These are phyloP conservation scores for Globodera ellingtonae DNA, from an alignment of 1,140 invertebrate species.

Conservation along the genomic window DNA sequence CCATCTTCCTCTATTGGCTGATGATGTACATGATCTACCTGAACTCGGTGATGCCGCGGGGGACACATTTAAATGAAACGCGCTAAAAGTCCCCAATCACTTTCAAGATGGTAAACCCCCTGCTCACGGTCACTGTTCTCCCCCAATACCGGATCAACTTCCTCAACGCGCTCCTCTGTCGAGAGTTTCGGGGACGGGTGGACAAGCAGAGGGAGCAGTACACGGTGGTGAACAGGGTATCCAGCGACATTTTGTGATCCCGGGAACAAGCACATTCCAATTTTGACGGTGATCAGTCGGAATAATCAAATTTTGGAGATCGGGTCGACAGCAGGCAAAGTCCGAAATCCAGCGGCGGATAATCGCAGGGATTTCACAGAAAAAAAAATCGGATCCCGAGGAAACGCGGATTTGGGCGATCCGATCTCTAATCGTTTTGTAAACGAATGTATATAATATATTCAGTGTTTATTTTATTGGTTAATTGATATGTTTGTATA, in stretches of 20 bases:
- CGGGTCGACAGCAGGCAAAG: not conserved
- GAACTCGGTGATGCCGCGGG: constrained; percentile 42
- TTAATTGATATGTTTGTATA: not conserved
- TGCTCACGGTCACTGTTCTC: constrained; percentile 51
- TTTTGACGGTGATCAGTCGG: not conserved
- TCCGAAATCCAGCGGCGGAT: too few species aligned
- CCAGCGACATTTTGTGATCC: constrained; percentile 12
- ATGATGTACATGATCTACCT: constrained; percentile 55
- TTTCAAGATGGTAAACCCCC: constrained; percentile 48
- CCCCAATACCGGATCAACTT: constrained; percentile 47
- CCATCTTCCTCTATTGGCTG: constrained; percentile 55
- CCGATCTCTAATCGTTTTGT: not conserved
- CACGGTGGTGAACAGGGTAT: constrained; percentile 5
- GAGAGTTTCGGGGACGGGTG: not conserved
- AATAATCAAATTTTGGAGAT: not conserved
- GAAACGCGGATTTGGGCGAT: not conserved
- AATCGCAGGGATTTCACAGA: too few species aligned
- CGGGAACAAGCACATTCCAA: not conserved
- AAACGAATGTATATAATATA: not conserved
- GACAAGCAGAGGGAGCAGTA: constrained; percentile 12
- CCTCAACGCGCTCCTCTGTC: not conserved
- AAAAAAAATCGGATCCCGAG: not conserved
- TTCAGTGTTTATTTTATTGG: not conserved
- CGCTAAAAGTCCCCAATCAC: not conserved
- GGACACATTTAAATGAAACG: not conserved